These are phyloP conservation scores for Epinephelus lanceolatus DNA, from an alignment of 2,113 vertebrate species.

Conservation along the genomic window DNA sequence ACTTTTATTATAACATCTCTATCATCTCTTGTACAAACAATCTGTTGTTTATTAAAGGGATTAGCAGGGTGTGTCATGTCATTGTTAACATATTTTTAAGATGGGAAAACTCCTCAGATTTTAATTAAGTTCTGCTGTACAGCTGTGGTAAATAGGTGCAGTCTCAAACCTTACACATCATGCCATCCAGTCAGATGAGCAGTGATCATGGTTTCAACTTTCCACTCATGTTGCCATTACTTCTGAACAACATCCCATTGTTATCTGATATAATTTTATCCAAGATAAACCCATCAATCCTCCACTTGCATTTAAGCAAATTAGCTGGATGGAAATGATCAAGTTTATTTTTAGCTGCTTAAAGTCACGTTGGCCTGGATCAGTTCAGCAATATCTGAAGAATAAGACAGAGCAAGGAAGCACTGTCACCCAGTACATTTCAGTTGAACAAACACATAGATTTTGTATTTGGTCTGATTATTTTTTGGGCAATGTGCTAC, in stretches of 20 bases:
- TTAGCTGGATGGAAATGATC: not conserved
- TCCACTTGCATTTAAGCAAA: not conserved
- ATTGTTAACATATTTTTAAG: not conserved
- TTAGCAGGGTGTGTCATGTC: not conserved
- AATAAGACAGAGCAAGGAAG: not conserved
- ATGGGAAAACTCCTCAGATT: not conserved
- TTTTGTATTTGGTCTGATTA: not conserved
- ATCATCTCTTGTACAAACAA: not conserved
- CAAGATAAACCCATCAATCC: not conserved
- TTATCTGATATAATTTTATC: not conserved
- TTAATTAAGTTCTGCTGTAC: constrained; percentile 6
- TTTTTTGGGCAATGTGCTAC: not conserved
- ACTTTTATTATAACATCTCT: not conserved
- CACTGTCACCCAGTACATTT: not conserved
- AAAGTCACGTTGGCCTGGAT: not conserved
- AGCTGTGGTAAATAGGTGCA: not conserved
- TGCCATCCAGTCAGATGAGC: not conserved
- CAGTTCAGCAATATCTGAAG: not conserved
- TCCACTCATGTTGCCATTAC: not conserved
- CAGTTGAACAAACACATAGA: not conserved
- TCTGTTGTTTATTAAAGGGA: not conserved
- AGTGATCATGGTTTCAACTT: constrained; percentile 2
- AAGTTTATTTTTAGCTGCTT: not conserved
- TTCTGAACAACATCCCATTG: not conserved
- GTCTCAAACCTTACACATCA: no score